Evolutionary conservation across 2,888 invertebrate species (phyloP).

Genomic region (Stegophylla sp.): DNA sequence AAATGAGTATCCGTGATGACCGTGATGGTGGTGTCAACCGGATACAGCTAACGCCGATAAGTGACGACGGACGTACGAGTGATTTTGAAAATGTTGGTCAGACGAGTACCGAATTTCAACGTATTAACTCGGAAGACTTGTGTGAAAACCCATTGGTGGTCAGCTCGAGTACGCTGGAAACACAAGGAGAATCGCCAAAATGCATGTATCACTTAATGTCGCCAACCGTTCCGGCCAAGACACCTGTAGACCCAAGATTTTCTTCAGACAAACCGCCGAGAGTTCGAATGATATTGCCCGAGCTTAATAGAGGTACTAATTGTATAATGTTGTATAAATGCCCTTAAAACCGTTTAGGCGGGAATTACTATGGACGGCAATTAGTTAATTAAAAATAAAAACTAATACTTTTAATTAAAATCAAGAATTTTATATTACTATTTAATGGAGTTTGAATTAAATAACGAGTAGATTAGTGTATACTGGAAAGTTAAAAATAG

Average conservation of each 20-base stretch:
- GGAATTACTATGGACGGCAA: neutral
- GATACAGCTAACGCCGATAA: neutral
- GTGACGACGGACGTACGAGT: neutral
- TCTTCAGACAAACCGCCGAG: conserved; percentile 49
- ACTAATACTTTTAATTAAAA: neutral
- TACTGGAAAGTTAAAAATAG: neutral
- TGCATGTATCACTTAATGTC: conserved; percentile 61
- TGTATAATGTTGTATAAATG: neutral
- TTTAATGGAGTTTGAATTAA: neutral
- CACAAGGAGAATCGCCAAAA: conserved; percentile 61
- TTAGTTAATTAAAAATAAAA: conserved; percentile 24
- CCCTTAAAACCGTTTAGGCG: neutral
- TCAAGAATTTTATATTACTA: neutral
- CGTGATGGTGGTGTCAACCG: conserved; percentile 16
- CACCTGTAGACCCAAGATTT: conserved; percentile 51
- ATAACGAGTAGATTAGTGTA: neutral
- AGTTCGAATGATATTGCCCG: conserved; percentile 60
- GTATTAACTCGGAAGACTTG: neutral
- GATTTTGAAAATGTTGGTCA: conserved; percentile 18
- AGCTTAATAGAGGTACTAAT: conserved; percentile 59
- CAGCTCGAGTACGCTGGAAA: conserved; percentile 59
- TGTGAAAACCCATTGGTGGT: conserved; percentile 38
- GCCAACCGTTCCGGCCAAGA: conserved; percentile 38
- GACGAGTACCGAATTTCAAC: neutral
- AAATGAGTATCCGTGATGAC: conserved; percentile 55